Conservation (phyloP, 2,113 vertebrate genomes). For the Aspiorhynchus laticeps region DNA sequence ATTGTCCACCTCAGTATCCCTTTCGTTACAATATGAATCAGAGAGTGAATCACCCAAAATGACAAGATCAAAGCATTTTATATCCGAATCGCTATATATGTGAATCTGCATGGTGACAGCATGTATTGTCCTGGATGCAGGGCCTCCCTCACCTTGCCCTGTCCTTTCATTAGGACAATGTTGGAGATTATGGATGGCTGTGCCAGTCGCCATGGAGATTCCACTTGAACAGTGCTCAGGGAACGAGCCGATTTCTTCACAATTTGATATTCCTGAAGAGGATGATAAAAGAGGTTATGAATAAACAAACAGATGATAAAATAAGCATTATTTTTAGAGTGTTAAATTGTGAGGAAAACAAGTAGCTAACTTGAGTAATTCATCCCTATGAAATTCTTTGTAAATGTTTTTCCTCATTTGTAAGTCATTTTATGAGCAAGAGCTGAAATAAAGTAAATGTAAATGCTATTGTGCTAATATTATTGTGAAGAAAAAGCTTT, state of each 20-base stretch:
- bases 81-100: not conserved
- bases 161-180: constrained; percentile 97
- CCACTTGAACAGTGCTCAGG: constrained; percentile 92
- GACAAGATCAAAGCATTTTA: constrained; percentile 19
- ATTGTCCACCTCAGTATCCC: not conserved
- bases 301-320: constrained; percentile 36
- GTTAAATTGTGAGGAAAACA: not conserved
- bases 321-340: not conserved
- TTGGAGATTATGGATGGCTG: constrained; percentile 97
- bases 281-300: constrained; percentile 41
- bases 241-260: constrained; percentile 95
- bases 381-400: not conserved
- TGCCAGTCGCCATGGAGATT: constrained; percentile 94
- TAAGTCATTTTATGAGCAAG: not conserved
- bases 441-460: not conserved
- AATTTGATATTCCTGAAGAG: constrained; percentile 86
- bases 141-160: constrained; percentile 88
- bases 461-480: not conserved
- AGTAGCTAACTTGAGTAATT: not conserved
- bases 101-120: not conserved
- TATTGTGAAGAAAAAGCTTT: not conserved
- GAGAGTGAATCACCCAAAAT: not conserved
- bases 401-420: not conserved
- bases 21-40: not conserved
- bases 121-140: constrained; percentile 49